Evolutionary conservation across 1,140 invertebrate species (phyloP).

Genomic region (Colletes gigas): DNA sequence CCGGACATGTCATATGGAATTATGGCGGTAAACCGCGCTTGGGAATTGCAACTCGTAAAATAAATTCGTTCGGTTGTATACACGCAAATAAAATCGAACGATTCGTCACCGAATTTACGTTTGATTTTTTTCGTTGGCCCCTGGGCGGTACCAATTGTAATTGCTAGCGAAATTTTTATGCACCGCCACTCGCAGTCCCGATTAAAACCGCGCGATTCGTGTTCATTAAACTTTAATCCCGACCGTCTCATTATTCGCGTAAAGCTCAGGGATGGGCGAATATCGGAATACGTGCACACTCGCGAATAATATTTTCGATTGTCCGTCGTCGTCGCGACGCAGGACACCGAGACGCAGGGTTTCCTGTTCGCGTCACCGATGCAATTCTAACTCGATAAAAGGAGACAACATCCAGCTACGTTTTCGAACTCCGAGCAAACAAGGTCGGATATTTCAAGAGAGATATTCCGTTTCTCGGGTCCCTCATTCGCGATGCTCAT

Average conservation of each 20-base stretch:
- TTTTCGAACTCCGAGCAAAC: no score
- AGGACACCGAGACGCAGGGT: no score
- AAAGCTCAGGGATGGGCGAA: not conserved
- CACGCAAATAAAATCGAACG: not conserved
- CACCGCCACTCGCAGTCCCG: not conserved
- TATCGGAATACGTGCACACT: not conserved
- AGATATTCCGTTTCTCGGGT: no score
- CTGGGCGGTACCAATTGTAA: not conserved
- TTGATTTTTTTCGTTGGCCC: not conserved
- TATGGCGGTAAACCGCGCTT: no score
- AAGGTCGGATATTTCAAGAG: no score
- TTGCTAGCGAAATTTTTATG: not conserved
- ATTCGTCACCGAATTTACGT: not conserved
- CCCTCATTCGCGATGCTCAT: no score
- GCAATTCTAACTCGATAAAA: no score
- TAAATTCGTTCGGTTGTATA: no score
- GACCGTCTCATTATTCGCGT: conserved; percentile 13
- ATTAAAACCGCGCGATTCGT: conserved; percentile 11
- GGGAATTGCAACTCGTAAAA: no score
- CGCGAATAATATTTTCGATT: not conserved
- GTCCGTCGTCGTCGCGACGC: not conserved
- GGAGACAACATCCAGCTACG: no score
- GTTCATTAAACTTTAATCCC: conserved; percentile 7
- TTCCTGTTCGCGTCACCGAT: no score
- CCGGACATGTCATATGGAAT: no score